These are phyloP conservation scores for Diglossa cyanea DNA, from an alignment of 2,797 vertebrate species.

Conservation along the genomic window DNA sequence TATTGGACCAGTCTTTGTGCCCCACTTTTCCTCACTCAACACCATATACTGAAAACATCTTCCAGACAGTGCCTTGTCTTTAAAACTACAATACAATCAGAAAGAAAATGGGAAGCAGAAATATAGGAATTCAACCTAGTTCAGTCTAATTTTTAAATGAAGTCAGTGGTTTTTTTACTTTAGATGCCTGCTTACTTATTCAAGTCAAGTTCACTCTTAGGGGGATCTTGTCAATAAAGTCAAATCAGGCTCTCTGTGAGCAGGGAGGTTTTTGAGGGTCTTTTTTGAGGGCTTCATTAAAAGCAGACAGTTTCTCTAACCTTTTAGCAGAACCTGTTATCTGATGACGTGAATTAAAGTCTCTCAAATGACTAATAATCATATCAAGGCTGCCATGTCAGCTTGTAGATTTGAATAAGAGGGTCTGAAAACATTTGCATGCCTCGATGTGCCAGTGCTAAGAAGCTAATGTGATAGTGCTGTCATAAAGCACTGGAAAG, in stretches of 20 bases:
- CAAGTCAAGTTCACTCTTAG: slow-evolving; percentile 73
- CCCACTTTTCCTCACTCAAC: not conserved
- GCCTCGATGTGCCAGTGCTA: slow-evolving; percentile 91
- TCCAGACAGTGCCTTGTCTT: not conserved
- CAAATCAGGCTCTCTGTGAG: slow-evolving; percentile 68
- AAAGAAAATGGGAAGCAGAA: not conserved
- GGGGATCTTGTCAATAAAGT: slow-evolving; percentile 79
- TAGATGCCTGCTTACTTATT: slow-evolving; percentile 73
- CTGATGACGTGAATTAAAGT: slow-evolving; percentile 94
- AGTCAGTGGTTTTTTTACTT: slow-evolving; percentile 27
- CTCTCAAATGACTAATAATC: slow-evolving; percentile 98
- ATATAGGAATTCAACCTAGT: not conserved
- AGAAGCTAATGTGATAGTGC: slow-evolving; percentile 94
- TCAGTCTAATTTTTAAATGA: slow-evolving; percentile 52
- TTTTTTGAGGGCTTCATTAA: slow-evolving; percentile 84
- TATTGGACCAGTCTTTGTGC: not conserved
- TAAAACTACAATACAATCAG: slow-evolving; percentile 15
- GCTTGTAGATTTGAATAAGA: slow-evolving; percentile 98
- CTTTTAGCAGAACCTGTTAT: slow-evolving; percentile 89
- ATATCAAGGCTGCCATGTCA: slow-evolving; percentile 98
- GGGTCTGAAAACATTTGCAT: slow-evolving; percentile 97
- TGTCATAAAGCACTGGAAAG: slow-evolving; percentile 92
- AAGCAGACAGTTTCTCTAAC: slow-evolving; percentile 90
- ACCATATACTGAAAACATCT: slow-evolving; percentile 1
- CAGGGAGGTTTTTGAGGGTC: slow-evolving; percentile 71